A percentile compares a stretch with the other conserved stretches of the same genome.
Conservation (phyloP, 2,113 vertebrate genomes). For the Corynorhinus townsendii region DNA sequence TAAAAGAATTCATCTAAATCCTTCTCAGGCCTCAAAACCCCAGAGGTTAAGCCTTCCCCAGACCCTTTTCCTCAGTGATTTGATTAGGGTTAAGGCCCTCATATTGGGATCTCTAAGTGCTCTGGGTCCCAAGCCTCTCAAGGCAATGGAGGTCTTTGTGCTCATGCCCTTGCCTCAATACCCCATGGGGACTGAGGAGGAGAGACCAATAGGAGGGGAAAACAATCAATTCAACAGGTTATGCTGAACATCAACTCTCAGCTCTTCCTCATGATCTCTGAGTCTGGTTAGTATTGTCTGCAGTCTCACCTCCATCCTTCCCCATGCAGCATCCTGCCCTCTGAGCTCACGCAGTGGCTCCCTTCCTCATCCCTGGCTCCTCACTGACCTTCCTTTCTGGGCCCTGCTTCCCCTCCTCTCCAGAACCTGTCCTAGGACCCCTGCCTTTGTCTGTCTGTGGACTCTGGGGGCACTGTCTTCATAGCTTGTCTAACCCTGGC, state of each 20-base stretch:
- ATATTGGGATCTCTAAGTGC: not conserved
- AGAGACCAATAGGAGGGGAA: rapidly evolving
- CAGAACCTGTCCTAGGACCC: not conserved
- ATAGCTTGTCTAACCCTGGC: not conserved
- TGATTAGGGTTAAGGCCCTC: not conserved
- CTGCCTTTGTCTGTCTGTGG: not conserved
- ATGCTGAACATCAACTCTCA: not conserved
- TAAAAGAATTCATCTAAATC: slow-evolving; percentile 49
- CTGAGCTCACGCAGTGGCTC: not conserved
- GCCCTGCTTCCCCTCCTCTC: not conserved
- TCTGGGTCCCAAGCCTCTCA: not conserved
- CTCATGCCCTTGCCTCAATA: not conserved
- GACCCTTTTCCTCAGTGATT: not conserved
- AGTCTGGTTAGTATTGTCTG: not conserved
- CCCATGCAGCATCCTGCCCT: rapidly evolving
- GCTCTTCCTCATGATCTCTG: not conserved
- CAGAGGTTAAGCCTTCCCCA: not conserved
- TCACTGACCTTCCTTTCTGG: not conserved
- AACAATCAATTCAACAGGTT: not conserved
- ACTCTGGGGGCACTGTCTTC: not conserved
- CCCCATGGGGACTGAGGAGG: not conserved
- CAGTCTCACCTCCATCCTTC: not conserved
- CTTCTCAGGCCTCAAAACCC: slow-evolving; percentile 33
- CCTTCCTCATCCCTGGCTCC: not conserved
- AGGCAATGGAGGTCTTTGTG: not conserved